Evolutionary conservation across 2,113 vertebrate genomes (phyloP).

Genomic region (Peromyscus californicus): DNA sequence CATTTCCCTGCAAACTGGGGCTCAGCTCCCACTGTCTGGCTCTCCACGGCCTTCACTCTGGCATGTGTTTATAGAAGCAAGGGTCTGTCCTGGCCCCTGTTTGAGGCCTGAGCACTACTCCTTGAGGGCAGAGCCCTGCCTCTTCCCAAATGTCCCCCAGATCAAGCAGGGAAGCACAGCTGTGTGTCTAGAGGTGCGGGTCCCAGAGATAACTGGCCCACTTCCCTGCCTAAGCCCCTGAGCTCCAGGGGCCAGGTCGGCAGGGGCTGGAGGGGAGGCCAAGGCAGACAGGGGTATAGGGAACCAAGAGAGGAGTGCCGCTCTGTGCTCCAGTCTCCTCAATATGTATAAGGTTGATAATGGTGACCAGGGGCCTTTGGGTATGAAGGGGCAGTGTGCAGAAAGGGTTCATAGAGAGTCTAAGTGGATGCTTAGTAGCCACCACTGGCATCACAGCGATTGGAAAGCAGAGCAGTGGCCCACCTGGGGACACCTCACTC

Average conservation of each 20-base stretch:
- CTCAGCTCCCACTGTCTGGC: not conserved
- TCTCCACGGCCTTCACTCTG: not conserved
- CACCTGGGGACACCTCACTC: not conserved
- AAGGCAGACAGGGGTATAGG: not conserved
- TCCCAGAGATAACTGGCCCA: not conserved
- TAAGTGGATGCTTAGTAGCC: not conserved
- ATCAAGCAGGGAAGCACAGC: not conserved
- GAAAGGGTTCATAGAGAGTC: not conserved
- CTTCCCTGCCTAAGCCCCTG: not conserved
- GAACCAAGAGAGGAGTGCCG: accelerated
- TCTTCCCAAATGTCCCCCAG: not conserved
- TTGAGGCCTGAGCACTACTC: too few relatives aligned
- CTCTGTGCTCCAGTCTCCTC: not conserved
- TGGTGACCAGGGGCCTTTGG: not conserved
- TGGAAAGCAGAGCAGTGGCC: not conserved
- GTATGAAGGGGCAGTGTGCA: not conserved
- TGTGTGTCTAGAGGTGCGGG: not conserved
- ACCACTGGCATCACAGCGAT: not conserved
- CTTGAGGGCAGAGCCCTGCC: not conserved
- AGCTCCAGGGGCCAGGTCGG: not conserved
- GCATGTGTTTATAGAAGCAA: not conserved
- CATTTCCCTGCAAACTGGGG: too few relatives aligned
- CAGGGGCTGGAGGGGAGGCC: not conserved
- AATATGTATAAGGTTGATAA: not conserved
- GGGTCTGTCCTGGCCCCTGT: not conserved